A percentile compares a stretch with the other conserved stretches of the same genome.
Evolutionary conservation across 2,888 invertebrate genomes (phyloP).

Genomic region (Petrolisthes manimaculis): DNA sequence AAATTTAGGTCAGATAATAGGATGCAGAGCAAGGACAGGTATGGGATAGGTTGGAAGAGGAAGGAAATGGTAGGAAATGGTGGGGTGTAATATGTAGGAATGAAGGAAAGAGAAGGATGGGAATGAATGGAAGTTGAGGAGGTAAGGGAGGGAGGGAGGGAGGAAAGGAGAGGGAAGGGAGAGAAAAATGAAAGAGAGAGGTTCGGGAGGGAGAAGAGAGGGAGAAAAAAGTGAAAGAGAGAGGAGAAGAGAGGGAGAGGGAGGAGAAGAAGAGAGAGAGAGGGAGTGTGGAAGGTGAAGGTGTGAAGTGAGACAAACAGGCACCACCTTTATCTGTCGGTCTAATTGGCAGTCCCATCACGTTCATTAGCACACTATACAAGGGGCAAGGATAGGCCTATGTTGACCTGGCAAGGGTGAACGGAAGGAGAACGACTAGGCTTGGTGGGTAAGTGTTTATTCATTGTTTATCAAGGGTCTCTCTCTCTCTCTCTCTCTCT

Average conservation of each 20-base stretch:
- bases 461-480: no score
- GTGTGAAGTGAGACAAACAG: neutral
- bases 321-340: no score
- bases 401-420: no score
- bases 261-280: neutral
- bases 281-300: neutral
- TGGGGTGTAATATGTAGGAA: neutral
- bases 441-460: no score
- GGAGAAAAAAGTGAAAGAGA: no score
- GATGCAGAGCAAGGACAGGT: neutral
- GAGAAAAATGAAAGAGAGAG: no score
- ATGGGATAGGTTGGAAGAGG: conserved; percentile 9
- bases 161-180: neutral
- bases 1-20: neutral
- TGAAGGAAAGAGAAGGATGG: neutral
- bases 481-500: no score
- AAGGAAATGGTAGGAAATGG: neutral
- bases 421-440: no score
- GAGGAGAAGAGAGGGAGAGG: neutral
- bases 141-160: neutral
- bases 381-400: no score
- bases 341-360: no score
- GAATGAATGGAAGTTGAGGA: neutral
- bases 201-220: neutral
- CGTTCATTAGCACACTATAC: no score